A percentile compares a stretch with the other conserved stretches of the same genome.
Conservation (phyloP, 2,113 vertebrate species). For the Scytalopus superciliaris region DNA sequence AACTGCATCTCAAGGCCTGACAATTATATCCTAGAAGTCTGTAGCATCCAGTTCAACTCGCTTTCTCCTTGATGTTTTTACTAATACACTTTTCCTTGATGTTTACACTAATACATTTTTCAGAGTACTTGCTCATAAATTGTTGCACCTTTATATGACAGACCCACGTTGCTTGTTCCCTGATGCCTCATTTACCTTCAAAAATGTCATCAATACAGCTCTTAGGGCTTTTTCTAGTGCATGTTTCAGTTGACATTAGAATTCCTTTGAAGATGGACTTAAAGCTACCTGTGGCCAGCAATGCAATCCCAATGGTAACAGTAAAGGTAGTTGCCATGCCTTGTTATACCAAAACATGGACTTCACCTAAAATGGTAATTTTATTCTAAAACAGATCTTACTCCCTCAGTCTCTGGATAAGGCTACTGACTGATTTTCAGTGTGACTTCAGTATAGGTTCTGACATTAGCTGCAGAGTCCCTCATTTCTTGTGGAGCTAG, state of each 20-base stretch:
- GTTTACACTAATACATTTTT: neutral
- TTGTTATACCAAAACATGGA: neutral
- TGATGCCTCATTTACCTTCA: neutral
- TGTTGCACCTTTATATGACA: neutral
- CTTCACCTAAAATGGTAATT: neutral
- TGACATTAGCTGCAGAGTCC: neutral
- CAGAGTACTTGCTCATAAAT: neutral
- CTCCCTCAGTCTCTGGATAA: neutral
- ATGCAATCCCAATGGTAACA: neutral
- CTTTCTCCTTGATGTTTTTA: neutral
- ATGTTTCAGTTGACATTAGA: neutral
- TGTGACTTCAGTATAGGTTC: neutral
- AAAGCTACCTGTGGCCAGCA: neutral
- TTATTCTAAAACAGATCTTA: neutral
- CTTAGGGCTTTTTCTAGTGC: neutral
- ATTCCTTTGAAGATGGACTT: neutral
- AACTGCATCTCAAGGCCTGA: neutral
- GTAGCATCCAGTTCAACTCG: neutral
- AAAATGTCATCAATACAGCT: neutral
- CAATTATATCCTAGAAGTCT: neutral
- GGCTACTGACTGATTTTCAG: neutral
- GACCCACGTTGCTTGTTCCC: neutral
- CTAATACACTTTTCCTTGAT: neutral
- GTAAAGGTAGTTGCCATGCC: neutral
- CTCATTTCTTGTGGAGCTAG: neutral